These are phyloP conservation scores for Colistium nudipinnis DNA, from an alignment of 2,113 vertebrate species.

Conservation along the genomic window DNA sequence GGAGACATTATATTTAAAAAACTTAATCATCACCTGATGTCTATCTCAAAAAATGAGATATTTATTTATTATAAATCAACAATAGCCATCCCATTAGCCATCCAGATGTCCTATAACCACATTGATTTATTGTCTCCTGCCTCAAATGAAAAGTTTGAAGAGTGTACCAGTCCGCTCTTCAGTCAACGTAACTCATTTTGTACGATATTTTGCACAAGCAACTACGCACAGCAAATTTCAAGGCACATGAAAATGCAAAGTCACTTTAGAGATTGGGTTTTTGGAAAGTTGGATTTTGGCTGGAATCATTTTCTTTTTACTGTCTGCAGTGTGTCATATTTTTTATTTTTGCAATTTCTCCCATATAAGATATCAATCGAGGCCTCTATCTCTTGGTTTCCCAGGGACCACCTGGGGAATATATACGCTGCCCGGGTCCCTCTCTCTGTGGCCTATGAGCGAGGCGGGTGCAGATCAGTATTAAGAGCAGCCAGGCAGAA, in stretches of 20 bases:
- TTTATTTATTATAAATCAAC: no score
- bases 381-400: constrained; percentile 40
- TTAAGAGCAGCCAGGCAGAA: constrained; percentile 77
- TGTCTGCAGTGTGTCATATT: constrained; percentile 9
- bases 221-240: not conserved
- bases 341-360: constrained; percentile 50
- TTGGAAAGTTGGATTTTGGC: constrained; percentile 1
- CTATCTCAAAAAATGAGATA: no score
- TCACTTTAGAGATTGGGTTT: constrained; percentile 5
- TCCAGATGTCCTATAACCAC: no score
- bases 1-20: no score
- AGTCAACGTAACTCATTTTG: not conserved
- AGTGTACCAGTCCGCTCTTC: no score
- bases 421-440: constrained; percentile 47
- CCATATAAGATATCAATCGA: constrained; percentile 43
- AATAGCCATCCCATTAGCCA: no score
- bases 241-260: not conserved
- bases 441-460: constrained; percentile 35
- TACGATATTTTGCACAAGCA: not conserved
- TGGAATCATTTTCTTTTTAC: constrained; percentile 25
- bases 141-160: no score
- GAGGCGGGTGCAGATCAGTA: constrained; percentile 63
- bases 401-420: constrained; percentile 59
- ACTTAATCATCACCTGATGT: no score
- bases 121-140: no score